Evolutionary conservation across 2,797 vertebrate genomes (phyloP).

Genomic region (Spheniscus humboldti): DNA sequence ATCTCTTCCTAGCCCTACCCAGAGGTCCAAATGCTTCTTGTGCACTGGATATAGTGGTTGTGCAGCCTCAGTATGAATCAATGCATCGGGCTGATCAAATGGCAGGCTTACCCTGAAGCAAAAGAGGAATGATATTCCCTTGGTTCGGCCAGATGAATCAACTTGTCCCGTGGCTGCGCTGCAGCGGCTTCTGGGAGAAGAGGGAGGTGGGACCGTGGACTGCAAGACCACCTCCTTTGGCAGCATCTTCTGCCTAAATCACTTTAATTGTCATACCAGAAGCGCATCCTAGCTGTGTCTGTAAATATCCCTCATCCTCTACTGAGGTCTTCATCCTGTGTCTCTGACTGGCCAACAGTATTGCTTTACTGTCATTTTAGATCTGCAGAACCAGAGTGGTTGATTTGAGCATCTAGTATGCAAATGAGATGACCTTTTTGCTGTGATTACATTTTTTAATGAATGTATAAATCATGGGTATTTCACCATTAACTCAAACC

Average conservation of each 20-base stretch:
- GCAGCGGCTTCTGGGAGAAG: background rate
- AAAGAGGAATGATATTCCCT: background rate
- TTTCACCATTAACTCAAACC: background rate
- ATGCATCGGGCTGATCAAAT: background rate
- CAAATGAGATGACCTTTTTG: conserved; percentile 39
- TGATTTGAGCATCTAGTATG: conserved; percentile 9
- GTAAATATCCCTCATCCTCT: background rate
- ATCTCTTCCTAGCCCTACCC: background rate
- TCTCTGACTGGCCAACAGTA: background rate
- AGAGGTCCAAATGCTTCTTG: background rate
- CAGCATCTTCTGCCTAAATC: background rate
- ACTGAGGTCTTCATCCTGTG: background rate
- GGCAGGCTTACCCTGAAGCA: background rate
- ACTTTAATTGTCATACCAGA: background rate
- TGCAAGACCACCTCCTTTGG: background rate
- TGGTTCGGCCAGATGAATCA: background rate
- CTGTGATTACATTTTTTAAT: conserved; percentile 23
- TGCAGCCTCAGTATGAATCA: background rate
- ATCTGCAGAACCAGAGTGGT: background rate
- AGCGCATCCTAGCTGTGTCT: background rate
- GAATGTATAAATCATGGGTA: conserved; percentile 37
- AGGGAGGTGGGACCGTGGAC: background rate
- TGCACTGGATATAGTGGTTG: fast-evolving
- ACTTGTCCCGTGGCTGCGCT: fast-evolving
- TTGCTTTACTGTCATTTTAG: background rate